Evolutionary conservation across 2,888 invertebrate species (phyloP).

Genomic region (Ornithoptera priamus): DNA sequence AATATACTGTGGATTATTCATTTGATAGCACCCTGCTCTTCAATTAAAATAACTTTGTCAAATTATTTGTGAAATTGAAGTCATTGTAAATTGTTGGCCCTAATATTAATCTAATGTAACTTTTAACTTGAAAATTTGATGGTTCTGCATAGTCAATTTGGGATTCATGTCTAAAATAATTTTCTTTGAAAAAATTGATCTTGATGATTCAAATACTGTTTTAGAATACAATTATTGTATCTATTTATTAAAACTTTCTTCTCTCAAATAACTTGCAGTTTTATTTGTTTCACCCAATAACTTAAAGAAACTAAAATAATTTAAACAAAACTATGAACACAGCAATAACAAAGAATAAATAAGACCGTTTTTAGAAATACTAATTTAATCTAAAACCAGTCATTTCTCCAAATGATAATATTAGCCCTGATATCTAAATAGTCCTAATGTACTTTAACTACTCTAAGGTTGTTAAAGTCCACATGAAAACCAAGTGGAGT

Average conservation of each 20-base stretch:
- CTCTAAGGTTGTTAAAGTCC: too few relatives aligned
- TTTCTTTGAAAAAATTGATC: slow-evolving; percentile 59
- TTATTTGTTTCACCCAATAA: slow-evolving; percentile 13
- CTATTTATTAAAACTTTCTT: slow-evolving; percentile 80
- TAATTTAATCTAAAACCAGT: too few relatives aligned
- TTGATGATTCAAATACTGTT: slow-evolving; percentile 69
- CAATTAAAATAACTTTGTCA: slow-evolving; percentile 30
- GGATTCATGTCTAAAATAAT: slow-evolving; percentile 47
- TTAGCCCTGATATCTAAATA: too few relatives aligned
- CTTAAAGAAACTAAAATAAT: not conserved
- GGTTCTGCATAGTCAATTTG: slow-evolving; percentile 64
- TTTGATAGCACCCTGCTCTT: slow-evolving; percentile 64
- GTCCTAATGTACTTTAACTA: too few relatives aligned
- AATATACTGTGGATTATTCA: not conserved
- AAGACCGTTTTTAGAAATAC: too few relatives aligned
- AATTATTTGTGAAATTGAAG: slow-evolving; percentile 13
- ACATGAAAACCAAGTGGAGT: too few relatives aligned
- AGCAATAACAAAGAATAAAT: too few relatives aligned
- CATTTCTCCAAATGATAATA: too few relatives aligned
- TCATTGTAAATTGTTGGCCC: slow-evolving; percentile 43
- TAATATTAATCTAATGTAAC: slow-evolving; percentile 35
- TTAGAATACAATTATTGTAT: slow-evolving; percentile 74
- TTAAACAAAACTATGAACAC: too few relatives aligned
- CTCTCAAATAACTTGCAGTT: slow-evolving; percentile 55
- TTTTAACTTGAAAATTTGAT: slow-evolving; percentile 49